phyloP scores from a whole-genome alignment of 2,888 invertebrate genomes.

The Mesorhabditis sp. region DNA sequence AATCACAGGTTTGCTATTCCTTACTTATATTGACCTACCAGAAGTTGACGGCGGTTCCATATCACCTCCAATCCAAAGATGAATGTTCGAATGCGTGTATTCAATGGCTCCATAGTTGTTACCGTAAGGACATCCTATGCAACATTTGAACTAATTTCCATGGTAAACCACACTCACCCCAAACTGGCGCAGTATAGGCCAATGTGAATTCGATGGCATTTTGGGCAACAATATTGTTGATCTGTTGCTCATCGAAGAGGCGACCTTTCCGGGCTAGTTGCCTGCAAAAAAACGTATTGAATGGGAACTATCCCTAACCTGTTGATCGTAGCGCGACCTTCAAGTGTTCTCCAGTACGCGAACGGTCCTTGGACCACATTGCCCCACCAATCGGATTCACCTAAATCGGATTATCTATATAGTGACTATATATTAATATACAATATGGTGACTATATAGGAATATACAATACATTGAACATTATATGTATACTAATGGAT shows the following conservation, averaged over 20 bases:
- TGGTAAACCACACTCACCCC: constrained; percentile 22
- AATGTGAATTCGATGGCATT: constrained; percentile 53
- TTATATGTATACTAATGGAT: background rate
- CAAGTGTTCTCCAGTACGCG: constrained; percentile 55
- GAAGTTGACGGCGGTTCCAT: constrained; percentile 42
- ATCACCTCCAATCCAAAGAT: constrained; percentile 45
- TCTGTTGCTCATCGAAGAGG: constrained; percentile 45
- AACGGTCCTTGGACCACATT: constrained; percentile 55
- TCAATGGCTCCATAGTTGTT: constrained; percentile 55
- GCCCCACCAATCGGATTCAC: constrained; percentile 44
- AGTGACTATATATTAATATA: too few relatives aligned
- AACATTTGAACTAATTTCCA: background rate
- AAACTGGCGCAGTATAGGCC: constrained; percentile 54
- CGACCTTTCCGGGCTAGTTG: constrained; percentile 49
- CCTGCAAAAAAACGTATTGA: constrained; percentile 17
- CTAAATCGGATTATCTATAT: constrained; percentile 14
- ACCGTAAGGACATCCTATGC: constrained; percentile 53
- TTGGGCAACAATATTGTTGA: constrained; percentile 50
- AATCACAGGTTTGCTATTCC: background rate
- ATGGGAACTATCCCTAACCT: constrained; percentile 25
- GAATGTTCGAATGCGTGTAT: constrained; percentile 56
- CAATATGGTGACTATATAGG: background rate
- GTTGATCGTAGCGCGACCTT: constrained; percentile 51
- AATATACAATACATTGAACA: background rate
- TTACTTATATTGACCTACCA: constrained; percentile 3